Evolutionary conservation across 2,113 vertebrate species (phyloP).

Genomic region (Tricholaema leucomelas): DNA sequence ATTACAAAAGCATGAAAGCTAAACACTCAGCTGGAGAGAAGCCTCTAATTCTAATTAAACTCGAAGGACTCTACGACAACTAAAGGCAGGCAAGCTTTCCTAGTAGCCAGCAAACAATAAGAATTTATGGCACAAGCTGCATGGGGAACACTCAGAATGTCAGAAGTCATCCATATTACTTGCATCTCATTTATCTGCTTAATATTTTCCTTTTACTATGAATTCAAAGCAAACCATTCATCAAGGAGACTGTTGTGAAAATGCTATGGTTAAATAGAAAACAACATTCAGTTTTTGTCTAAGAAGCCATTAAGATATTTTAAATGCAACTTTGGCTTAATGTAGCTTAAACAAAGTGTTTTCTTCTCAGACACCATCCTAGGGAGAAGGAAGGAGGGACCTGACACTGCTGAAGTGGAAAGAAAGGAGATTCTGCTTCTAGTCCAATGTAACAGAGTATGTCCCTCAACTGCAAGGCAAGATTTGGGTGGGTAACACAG

Average conservation of each 20-base stretch:
- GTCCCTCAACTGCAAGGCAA: neutral
- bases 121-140: neutral
- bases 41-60: neutral
- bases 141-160: neutral
- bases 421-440: neutral
- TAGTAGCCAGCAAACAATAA: neutral
- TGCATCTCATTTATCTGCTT: neutral
- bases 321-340: neutral
- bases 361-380: neutral
- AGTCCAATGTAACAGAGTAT: neutral
- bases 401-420: neutral
- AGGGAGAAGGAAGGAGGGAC: neutral
- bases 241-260: neutral
- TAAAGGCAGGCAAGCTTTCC: neutral
- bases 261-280: neutral
- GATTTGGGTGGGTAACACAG: neutral
- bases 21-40: neutral
- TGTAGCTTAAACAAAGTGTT: fast-evolving
- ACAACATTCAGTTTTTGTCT: neutral
- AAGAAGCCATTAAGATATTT: neutral
- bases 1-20: neutral
- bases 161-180: neutral
- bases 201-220: neutral
- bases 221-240: neutral
- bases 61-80: neutral